Percentiles rank a stretch among this genome's conserved stretches.
Conservation (phyloP, 2,888 invertebrate species). For the Morpho deidamia region DNA sequence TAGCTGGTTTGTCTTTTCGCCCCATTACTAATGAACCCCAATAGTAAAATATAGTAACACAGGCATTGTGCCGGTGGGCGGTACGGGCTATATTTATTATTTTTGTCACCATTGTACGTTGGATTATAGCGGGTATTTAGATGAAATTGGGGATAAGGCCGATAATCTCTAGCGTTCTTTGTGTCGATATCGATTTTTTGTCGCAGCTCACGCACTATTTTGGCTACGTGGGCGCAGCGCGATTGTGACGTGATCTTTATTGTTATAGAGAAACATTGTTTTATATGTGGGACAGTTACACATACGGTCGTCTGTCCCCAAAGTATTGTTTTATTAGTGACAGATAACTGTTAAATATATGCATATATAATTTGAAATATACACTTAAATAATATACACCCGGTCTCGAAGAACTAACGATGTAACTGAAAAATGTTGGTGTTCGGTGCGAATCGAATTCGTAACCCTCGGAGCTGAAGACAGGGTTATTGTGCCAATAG, state of each 20-base stretch:
- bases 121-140: slow-evolving; percentile 75
- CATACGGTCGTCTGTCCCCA: too few relatives aligned
- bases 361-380: too few relatives aligned
- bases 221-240: slow-evolving; percentile 13
- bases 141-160: slow-evolving; percentile 75
- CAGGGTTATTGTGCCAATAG: too few relatives aligned
- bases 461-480: too few relatives aligned
- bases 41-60: slow-evolving; percentile 68
- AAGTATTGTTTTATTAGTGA: too few relatives aligned
- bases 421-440: too few relatives aligned
- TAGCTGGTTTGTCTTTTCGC: slow-evolving; percentile 56
- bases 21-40: slow-evolving; percentile 57
- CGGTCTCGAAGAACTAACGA: too few relatives aligned
- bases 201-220: slow-evolving; percentile 1
- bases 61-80: slow-evolving; percentile 51
- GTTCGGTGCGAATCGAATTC: too few relatives aligned
- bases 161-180: slow-evolving; percentile 62
- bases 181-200: slow-evolving; percentile 52
- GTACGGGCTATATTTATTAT: slow-evolving; percentile 68
- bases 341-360: too few relatives aligned
- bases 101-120: slow-evolving; percentile 72
- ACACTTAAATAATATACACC: too few relatives aligned
- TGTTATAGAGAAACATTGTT: background rate
- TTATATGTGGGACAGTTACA: too few relatives aligned
- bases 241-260: background rate